Conservation (phyloP, 1,140 invertebrate species). For the Macrotrachela quadricornifera region DNA sequence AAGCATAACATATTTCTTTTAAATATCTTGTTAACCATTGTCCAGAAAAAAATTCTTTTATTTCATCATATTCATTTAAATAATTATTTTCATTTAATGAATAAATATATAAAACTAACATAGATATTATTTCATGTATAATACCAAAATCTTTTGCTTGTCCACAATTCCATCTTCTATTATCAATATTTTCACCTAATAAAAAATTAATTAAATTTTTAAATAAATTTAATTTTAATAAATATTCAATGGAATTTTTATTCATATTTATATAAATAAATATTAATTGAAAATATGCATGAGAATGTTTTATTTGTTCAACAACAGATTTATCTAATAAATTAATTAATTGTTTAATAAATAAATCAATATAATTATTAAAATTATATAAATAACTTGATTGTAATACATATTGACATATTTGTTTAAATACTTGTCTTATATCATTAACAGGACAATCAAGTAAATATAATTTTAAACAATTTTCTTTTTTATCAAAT, state of each 20-base stretch:
- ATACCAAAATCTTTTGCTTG: conserved; percentile 31
- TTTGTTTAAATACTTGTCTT: neutral
- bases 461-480: neutral
- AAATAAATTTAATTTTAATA: conserved; percentile 1
- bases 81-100: too few relatives aligned
- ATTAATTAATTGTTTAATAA: neutral
- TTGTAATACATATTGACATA: neutral
- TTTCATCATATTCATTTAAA: too few relatives aligned
- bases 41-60: conserved; percentile 9
- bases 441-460: conserved; percentile 1
- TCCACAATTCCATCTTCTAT: conserved; percentile 21
- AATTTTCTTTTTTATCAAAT: neutral
- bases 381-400: neutral
- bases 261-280: neutral
- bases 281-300: neutral
- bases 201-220: neutral
- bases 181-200: neutral
- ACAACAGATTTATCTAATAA: neutral
- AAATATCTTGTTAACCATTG: too few relatives aligned
- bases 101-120: conserved; percentile 23
- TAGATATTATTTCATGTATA: conserved; percentile 28
- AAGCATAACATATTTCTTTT: too few relatives aligned
- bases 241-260: neutral
- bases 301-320: neutral
- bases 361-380: neutral